Evolutionary conservation across 2,888 invertebrate species (phyloP).

Genomic region (Agriopis marginaria): DNA sequence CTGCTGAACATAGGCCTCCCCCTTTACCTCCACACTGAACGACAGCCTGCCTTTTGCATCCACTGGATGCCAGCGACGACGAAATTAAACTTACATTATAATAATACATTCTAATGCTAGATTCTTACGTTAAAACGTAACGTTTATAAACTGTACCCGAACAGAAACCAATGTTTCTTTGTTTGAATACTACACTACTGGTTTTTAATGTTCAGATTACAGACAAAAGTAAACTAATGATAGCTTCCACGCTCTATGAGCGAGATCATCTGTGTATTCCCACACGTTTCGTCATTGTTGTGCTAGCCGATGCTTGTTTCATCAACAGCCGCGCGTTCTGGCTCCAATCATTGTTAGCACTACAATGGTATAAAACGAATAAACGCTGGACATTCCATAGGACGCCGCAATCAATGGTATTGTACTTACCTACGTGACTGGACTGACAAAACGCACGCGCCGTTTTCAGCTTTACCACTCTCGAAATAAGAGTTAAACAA

Average conservation of each 20-base stretch:
- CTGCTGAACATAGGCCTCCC: too few relatives aligned
- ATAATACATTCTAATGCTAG: too few relatives aligned
- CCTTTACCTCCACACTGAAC: too few relatives aligned
- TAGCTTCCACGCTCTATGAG: constrained; percentile 15
- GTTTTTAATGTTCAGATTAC: not conserved
- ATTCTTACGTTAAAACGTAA: not conserved
- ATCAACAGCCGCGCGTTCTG: constrained; percentile 13
- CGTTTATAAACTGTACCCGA: not conserved
- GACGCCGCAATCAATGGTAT: constrained; percentile 42
- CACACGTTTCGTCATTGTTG: constrained; percentile 22
- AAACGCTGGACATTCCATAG: constrained; percentile 37
- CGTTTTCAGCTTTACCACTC: constrained; percentile 2
- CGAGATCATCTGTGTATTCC: constrained; percentile 6
- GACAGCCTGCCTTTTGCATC: too few relatives aligned
- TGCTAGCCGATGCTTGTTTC: constrained; percentile 10
- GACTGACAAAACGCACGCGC: constrained; percentile 24
- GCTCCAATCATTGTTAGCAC: constrained; percentile 30
- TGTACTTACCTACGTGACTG: constrained; percentile 41
- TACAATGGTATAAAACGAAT: constrained; percentile 24
- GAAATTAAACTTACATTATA: too few relatives aligned
- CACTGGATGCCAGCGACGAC: too few relatives aligned
- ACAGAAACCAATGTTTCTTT: not conserved
- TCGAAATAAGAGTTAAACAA: constrained; percentile 15
- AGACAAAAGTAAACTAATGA: constrained; percentile 3
- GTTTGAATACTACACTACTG: not conserved